These are phyloP conservation scores for Aphelenchoides besseyi DNA, from an alignment of 1,140 invertebrate genomes.

Conservation along the genomic window DNA sequence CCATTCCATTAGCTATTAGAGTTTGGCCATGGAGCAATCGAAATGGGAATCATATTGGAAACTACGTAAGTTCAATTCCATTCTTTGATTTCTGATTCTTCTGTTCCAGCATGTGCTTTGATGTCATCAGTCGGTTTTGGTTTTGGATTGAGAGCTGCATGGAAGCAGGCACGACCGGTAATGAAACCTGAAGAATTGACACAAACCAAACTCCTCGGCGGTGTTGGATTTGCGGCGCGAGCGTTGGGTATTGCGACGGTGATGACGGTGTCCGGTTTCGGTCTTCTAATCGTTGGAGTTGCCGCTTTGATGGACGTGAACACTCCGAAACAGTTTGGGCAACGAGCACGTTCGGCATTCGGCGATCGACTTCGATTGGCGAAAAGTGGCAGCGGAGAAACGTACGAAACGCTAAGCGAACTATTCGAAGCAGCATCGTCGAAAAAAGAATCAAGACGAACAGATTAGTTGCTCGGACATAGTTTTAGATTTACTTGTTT, in stretches of 20 bases:
- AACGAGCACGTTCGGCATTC: constrained; percentile 31
- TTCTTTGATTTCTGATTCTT: not conserved
- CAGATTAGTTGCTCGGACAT: too few species aligned
- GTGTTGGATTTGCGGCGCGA: constrained; percentile 40
- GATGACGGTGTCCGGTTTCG: constrained; percentile 40
- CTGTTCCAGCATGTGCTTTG: constrained; percentile 30
- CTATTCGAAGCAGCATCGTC: constrained; percentile 35
- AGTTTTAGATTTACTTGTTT: too few species aligned
- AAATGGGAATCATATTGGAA: not conserved
- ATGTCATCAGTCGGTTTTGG: constrained; percentile 32
- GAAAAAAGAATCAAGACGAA: not conserved
- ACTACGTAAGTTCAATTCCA: not conserved
- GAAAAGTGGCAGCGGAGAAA: constrained; percentile 24
- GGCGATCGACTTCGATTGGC: constrained; percentile 39
- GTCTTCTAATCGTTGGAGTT: constrained; percentile 30
- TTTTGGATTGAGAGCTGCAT: constrained; percentile 39
- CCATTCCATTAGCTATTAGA: too few species aligned
- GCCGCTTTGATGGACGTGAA: constrained; percentile 36
- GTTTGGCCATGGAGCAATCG: too few species aligned
- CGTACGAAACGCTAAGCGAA: constrained; percentile 28
- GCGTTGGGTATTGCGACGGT: constrained; percentile 43
- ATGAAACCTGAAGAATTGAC: constrained; percentile 38
- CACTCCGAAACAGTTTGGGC: constrained; percentile 43
- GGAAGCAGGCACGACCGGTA: constrained; percentile 31
- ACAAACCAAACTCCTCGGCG: constrained; percentile 28